Evolutionary conservation across 37 sponge, comb jelly and placozoan species (phyloP).

Genomic region (Cladorhizidae sp.): DNA sequence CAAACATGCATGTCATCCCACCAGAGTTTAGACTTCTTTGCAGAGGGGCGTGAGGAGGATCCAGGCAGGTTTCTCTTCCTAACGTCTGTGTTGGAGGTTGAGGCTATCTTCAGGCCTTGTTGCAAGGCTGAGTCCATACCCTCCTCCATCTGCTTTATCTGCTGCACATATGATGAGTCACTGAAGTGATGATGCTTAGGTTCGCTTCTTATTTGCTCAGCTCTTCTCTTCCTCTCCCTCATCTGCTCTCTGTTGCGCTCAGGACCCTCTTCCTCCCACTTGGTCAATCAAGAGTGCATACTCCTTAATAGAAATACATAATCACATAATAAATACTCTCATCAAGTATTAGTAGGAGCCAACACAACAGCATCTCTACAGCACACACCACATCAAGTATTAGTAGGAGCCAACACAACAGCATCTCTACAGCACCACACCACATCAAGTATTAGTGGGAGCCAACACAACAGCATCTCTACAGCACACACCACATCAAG

Average conservation of each 20-base stretch:
- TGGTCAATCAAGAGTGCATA: no score
- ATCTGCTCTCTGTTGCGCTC: conserved; percentile 54
- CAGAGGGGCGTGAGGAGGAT: background rate
- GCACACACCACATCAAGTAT: no score
- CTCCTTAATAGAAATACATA: no score
- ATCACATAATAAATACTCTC: no score
- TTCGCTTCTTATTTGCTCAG: conserved; percentile 14
- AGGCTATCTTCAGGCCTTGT: conserved; percentile 43
- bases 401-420: no score
- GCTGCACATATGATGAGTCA: conserved; percentile 72
- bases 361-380: no score
- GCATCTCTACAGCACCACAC: no score
- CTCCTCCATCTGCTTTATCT: conserved; percentile 59
- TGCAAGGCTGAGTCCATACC: conserved; percentile 67
- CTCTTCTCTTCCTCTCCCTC: conserved; percentile 62
- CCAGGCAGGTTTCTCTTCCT: conserved; percentile 9
- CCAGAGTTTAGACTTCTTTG: conserved; percentile 44
- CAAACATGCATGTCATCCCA: no score
- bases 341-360: no score
- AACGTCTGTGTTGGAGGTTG: conserved; percentile 10
- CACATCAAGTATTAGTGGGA: no score
- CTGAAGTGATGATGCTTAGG: conserved; percentile 71
- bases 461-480: no score
- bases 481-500: no score
- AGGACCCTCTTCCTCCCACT: conserved; percentile 78